Evolutionary conservation across 2,797 vertebrate species (phyloP).

Genomic region (Catamblyrhynchus diadema): DNA sequence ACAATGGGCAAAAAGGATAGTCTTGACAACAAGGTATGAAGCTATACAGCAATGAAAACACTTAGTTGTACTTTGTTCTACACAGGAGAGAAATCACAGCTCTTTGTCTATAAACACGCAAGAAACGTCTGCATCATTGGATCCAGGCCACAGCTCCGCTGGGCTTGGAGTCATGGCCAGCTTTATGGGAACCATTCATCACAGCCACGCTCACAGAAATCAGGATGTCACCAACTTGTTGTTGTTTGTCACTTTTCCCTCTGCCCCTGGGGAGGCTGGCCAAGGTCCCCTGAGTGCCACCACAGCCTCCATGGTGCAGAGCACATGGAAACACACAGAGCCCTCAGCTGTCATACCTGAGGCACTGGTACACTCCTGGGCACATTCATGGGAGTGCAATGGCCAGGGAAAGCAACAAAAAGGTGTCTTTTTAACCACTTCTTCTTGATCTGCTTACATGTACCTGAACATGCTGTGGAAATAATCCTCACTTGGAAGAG

Average conservation of each 20-base stretch:
- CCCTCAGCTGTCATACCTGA: background rate
- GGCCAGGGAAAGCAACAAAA: background rate
- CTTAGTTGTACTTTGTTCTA: background rate
- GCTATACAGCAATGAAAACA: conserved; percentile 13
- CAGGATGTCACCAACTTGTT: background rate
- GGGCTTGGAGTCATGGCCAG: background rate
- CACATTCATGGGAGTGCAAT: background rate
- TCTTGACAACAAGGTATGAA: conserved; percentile 65
- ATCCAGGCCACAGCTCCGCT: background rate
- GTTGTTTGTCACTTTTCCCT: background rate
- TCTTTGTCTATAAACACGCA: background rate
- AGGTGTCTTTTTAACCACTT: background rate
- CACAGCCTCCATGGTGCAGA: background rate
- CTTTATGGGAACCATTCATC: background rate
- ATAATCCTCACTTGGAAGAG: background rate
- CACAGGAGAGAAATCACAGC: background rate
- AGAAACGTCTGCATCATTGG: background rate
- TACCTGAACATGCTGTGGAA: background rate
- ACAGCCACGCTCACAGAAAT: background rate
- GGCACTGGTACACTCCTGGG: background rate
- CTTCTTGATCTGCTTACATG: background rate
- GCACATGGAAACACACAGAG: background rate
- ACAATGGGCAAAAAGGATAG: conserved; percentile 68
- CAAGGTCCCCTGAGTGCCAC: background rate
- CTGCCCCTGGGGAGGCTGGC: rapidly evolving